Evolutionary conservation across 2,888 invertebrate genomes (phyloP), one percentile per base, ranked within the genome.

Genomic region (Diarsia rubi): DNA sequence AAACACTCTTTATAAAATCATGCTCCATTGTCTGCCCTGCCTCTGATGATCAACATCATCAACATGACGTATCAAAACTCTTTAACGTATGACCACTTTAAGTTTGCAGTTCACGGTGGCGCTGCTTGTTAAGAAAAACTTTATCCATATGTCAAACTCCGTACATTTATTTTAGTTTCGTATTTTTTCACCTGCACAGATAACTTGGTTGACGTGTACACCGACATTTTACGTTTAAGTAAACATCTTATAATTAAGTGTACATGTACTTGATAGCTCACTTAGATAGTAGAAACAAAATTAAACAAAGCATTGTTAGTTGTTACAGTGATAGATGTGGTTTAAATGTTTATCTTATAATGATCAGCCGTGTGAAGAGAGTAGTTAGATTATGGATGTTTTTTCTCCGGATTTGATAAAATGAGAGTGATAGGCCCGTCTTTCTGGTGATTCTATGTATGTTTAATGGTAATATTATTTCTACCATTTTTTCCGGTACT

Each of bases 1-100:
- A 88, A 89, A 88, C 90, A 87, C 70, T 79, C 84, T 89, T 90
- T 88, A 87, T 86, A 84, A 87, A 88, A 90, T 90, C 88, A 87
- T 81, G 73, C 64, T 67, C 88, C 75, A 91, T 91, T 91, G 91
- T 91, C 85, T 79, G 75, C 9, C 24, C 14, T 16, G 62, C n/a
- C 21, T 8, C 14, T 37, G 37, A 73, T 88, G 86, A 79, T 86
- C 88, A 89, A 74, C 77, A 72, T 62, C 59, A 70, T 45, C 45
- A 82, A 74, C 85, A 72, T 85, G 79, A 79, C 68, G 63, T 72
- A 86, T 83, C 63, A 79, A 47, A 75, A 75, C 60, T 69, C 31
- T 59, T 59, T 59, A 59, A 3, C 27, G 9, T 0, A 27, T 31
- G 3, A 19, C 57, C 57, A 59, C 27, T 31, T 31, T 59, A 31